Evolutionary conservation across 2,113 vertebrate genomes (phyloP).

Genomic region (Menura novaehollandiae): DNA sequence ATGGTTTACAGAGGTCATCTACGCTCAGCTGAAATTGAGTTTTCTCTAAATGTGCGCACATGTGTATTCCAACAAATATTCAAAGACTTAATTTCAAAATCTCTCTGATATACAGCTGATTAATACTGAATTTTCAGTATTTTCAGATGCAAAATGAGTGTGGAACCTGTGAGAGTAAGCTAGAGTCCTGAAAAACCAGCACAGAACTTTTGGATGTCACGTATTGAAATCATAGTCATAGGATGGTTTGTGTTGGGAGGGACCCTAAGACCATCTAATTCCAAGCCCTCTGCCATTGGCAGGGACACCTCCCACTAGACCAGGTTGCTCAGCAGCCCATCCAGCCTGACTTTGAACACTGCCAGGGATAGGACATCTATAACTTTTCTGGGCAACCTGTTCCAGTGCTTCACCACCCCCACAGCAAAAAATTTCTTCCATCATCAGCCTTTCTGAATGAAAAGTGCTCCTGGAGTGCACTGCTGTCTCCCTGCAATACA

Average conservation of each 20-base stretch:
- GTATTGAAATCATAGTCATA: neutral
- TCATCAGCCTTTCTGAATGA: neutral
- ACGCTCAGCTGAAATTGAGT: neutral
- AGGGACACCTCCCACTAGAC: neutral
- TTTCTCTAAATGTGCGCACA: neutral
- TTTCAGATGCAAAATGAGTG: neutral
- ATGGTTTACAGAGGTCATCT: neutral
- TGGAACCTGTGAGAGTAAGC: neutral
- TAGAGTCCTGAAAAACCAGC: neutral
- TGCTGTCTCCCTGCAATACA: neutral
- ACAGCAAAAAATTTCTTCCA: neutral
- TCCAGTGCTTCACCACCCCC: rapidly evolving
- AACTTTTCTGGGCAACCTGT: neutral
- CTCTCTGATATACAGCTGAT: neutral
- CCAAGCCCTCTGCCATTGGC: neutral
- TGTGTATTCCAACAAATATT: neutral
- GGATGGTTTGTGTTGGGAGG: neutral
- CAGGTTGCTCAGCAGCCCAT: neutral
- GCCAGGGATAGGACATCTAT: neutral
- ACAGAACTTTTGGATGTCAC: neutral
- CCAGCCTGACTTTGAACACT: neutral
- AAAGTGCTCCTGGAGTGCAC: neutral
- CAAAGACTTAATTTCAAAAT: neutral
- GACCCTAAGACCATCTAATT: neutral
- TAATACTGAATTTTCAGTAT: neutral